Evolutionary conservation across 2,113 vertebrate genomes (phyloP).

Genomic region (Gobius niger): DNA sequence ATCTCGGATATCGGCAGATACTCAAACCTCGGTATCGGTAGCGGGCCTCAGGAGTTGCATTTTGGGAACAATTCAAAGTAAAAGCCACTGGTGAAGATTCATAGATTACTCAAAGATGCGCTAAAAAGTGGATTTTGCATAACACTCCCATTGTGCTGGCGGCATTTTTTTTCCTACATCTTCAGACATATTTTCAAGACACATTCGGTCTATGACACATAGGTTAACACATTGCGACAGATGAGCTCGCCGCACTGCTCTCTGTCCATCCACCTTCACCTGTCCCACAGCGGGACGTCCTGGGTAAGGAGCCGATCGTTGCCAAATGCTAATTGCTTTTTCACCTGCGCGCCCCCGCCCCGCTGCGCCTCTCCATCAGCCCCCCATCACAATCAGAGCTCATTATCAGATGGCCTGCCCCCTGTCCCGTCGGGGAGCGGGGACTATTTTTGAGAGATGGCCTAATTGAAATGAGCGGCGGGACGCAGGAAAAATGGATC

Average conservation of each 20-base stretch:
- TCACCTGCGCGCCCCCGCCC: constrained; percentile 48
- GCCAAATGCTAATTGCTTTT: constrained; percentile 61
- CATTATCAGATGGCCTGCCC: constrained; percentile 62
- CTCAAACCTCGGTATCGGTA: too few relatives aligned
- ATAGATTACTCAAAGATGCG: too few relatives aligned
- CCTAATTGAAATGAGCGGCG: constrained; percentile 67
- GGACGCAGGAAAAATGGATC: constrained; percentile 60
- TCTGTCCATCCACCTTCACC: constrained; percentile 15
- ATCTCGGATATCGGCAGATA: too few relatives aligned
- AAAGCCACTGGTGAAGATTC: too few relatives aligned
- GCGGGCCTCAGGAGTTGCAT: too few relatives aligned
- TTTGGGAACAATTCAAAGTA: too few relatives aligned
- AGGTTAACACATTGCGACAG: not conserved
- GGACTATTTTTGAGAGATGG: constrained; percentile 72
- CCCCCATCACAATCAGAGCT: constrained; percentile 50
- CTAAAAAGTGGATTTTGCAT: too few relatives aligned
- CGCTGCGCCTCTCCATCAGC: constrained; percentile 24
- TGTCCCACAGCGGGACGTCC: constrained; percentile 20
- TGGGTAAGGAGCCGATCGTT: constrained; percentile 10
- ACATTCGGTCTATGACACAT: not conserved
- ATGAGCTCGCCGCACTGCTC: not conserved
- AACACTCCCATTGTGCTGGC: too few relatives aligned
- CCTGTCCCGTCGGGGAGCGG: constrained; percentile 46
- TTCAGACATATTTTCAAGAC: too few relatives aligned
- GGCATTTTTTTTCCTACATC: too few relatives aligned